phyloP scores from a whole-genome alignment of 2,797 vertebrate genomes.

The Channa striata region DNA sequence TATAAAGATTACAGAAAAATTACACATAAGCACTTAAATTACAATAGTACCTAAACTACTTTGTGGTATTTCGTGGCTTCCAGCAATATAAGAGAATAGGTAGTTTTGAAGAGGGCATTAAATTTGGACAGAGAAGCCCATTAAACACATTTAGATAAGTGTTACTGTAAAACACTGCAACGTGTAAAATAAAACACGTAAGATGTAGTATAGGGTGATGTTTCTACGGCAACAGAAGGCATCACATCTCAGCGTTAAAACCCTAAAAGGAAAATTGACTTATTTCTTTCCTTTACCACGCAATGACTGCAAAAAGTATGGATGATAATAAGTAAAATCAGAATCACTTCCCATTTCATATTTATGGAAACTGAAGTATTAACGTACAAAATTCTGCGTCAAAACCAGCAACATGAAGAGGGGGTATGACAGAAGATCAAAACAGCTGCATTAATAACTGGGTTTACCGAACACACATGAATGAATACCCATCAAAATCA shows the following conservation, averaged over 20 bases:
- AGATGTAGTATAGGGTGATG: constrained; percentile 7
- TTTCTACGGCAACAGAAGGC: constrained; percentile 43
- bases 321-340: not conserved
- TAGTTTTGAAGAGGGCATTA: not conserved
- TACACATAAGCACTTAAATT: not conserved
- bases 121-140: constrained; percentile 4
- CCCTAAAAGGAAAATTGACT: not conserved
- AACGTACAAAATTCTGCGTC: not conserved
- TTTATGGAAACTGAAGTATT: constrained; percentile 3
- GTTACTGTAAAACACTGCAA: not conserved
- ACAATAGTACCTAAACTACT: constrained; percentile 6
- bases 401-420: not conserved
- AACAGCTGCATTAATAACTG: constrained; percentile 1
- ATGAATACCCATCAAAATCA: constrained; percentile 7
- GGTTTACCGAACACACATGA: constrained; percentile 1
- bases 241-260: constrained; percentile 1
- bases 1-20: constrained; percentile 14
- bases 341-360: constrained; percentile 4
- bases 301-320: not conserved
- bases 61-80: not conserved
- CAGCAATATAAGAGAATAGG: not conserved
- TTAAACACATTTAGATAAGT: constrained; percentile 1
- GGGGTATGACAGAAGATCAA: no score
- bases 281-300: not conserved
- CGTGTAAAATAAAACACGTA: not conserved